These are phyloP conservation scores for Conus canariensis DNA, from an alignment of 2,888 invertebrate genomes.

Conservation along the genomic window DNA sequence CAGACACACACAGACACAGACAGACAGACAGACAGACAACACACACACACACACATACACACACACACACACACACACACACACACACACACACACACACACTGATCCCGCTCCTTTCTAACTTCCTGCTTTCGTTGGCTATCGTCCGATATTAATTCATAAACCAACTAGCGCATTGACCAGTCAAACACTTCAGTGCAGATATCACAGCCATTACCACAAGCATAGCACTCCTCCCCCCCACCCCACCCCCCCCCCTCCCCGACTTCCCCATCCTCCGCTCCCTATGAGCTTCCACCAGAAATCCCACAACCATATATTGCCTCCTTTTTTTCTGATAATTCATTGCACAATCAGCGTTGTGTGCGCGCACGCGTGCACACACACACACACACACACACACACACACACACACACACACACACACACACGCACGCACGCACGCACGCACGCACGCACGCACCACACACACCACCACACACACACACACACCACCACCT, in stretches of 20 bases:
- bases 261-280: too few relatives aligned
- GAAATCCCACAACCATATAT: too few relatives aligned
- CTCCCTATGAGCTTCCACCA: too few relatives aligned
- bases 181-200: neutral
- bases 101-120: neutral
- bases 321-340: too few relatives aligned
- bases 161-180: neutral
- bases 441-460: too few relatives aligned
- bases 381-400: too few relatives aligned
- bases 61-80: constrained; percentile 18
- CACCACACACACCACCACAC: too few relatives aligned
- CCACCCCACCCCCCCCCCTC: neutral
- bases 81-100: constrained; percentile 10
- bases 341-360: too few relatives aligned
- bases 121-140: neutral
- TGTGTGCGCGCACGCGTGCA: too few relatives aligned
- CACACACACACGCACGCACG: too few relatives aligned
- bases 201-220: neutral
- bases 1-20: neutral
- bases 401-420: too few relatives aligned
- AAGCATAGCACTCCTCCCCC: neutral
- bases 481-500: too few relatives aligned
- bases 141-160: neutral
- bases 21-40: neutral
- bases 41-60: neutral